A percentile compares a stretch with the other conserved stretches of the same genome.
Evolutionary conservation across 2,797 vertebrate species (phyloP).

Genomic region (Sebastes steindachneri): DNA sequence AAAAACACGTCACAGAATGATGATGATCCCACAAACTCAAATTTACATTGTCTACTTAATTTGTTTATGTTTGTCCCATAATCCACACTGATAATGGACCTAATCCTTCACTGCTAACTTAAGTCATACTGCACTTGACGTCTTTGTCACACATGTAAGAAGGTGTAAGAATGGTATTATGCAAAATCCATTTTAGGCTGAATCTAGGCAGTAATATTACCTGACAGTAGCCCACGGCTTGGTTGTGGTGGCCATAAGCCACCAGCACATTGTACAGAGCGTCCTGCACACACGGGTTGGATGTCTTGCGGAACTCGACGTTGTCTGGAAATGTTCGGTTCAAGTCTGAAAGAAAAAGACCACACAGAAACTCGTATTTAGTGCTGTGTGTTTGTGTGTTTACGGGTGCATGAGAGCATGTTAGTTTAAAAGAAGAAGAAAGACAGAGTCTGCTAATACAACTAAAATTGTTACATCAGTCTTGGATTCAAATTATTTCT

Average conservation of each 20-base stretch:
- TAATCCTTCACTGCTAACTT: not conserved
- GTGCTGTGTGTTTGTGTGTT: not conserved
- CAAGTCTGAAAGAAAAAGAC: constrained; percentile 83
- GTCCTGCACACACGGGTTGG: constrained; percentile 88
- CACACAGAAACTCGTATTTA: not conserved
- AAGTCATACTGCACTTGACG: not conserved
- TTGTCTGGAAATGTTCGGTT: constrained; percentile 98
- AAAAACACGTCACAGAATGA: not conserved
- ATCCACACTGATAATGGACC: not conserved
- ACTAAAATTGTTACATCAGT: too few species aligned
- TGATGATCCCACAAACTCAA: not conserved
- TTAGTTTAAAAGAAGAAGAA: not conserved
- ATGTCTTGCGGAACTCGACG: constrained; percentile 87
- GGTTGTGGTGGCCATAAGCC: constrained; percentile 92
- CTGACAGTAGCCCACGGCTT: constrained; percentile 94
- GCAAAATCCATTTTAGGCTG: not conserved
- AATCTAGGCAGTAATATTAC: constrained; percentile 68
- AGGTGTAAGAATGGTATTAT: not conserved
- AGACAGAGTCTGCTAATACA: not conserved
- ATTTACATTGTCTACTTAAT: too few species aligned
- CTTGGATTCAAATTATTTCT: not conserved
- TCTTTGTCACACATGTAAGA: not conserved
- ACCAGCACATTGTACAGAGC: constrained; percentile 91
- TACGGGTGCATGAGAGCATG: not conserved
- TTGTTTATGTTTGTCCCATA: not conserved